phyloP scores from a whole-genome alignment of 2,113 vertebrate species.

The Mungos mungo region DNA sequence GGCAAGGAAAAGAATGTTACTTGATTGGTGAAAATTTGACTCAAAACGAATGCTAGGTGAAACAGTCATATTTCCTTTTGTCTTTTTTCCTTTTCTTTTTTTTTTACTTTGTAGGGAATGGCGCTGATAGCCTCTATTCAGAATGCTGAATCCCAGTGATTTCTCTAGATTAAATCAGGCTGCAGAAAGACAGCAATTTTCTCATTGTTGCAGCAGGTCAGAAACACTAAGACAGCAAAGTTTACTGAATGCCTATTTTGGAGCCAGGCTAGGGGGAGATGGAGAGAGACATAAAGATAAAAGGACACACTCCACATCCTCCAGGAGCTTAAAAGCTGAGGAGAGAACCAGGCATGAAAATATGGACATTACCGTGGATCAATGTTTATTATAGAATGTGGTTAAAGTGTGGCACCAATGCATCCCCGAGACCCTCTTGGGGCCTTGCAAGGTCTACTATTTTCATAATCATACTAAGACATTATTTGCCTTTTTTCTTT shows the following conservation, averaged over 20 bases:
- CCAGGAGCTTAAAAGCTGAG: not conserved
- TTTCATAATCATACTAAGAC: not conserved
- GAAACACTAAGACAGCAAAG: conserved; percentile 4
- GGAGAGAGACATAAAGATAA: not conserved
- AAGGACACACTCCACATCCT: not conserved
- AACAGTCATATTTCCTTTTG: not conserved
- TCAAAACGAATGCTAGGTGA: not conserved
- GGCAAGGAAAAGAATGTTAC: not conserved
- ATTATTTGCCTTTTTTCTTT: not conserved
- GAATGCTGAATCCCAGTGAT: not conserved
- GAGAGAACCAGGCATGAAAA: not conserved
- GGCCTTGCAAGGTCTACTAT: not conserved
- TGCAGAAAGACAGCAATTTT: not conserved
- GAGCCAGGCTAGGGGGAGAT: not conserved
- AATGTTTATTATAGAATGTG: not conserved
- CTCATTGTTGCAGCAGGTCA: not conserved
- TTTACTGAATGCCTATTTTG: not conserved
- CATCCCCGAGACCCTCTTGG: not conserved
- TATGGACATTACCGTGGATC: not conserved
- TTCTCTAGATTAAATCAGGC: not conserved
- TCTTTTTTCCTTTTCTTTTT: not conserved
- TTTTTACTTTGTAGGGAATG: not conserved
- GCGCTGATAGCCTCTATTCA: not conserved
- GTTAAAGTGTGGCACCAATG: not conserved
- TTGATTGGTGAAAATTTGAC: not conserved